Conservation (phyloP, 2,888 invertebrate genomes). For the Carpatolechia fugitivella region DNA sequence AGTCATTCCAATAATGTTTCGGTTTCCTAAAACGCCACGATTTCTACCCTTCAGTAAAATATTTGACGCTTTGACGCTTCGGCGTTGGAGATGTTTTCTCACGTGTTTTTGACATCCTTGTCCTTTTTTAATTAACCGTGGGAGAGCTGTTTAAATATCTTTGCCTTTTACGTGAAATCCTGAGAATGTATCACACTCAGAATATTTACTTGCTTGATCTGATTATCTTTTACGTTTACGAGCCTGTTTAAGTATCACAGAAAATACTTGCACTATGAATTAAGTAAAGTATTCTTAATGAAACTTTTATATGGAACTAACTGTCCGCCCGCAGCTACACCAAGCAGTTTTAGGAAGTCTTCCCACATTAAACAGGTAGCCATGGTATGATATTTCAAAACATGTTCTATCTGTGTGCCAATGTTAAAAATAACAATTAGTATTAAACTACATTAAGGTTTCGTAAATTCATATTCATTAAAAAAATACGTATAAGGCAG, state of each 20-base stretch:
- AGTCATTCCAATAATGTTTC: conserved; percentile 71
- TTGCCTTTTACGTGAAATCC: neutral
- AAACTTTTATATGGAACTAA: no score
- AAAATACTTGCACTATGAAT: no score
- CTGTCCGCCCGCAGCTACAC: no score
- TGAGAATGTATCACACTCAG: neutral
- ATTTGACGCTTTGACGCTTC: conserved; percentile 74
- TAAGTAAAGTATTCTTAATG: no score
- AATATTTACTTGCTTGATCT: neutral
- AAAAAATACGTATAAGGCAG: no score
- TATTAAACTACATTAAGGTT: no score
- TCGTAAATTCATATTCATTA: no score
- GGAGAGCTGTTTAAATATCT: conserved; percentile 35
- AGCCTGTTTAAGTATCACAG: neutral
- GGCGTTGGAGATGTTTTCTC: conserved; percentile 50
- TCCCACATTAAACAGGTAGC: no score
- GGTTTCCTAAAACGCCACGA: conserved; percentile 67
- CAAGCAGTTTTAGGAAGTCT: no score
- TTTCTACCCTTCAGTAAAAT: conserved; percentile 58
- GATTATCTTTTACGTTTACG: neutral
- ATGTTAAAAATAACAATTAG: no score
- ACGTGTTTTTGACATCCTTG: conserved; percentile 40
- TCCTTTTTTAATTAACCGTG: conserved; percentile 45
- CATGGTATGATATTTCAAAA: no score
- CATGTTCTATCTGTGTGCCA: no score